phyloP scores from a whole-genome alignment of 1,140 invertebrate genomes.

The Drosophila prosaltans region DNA sequence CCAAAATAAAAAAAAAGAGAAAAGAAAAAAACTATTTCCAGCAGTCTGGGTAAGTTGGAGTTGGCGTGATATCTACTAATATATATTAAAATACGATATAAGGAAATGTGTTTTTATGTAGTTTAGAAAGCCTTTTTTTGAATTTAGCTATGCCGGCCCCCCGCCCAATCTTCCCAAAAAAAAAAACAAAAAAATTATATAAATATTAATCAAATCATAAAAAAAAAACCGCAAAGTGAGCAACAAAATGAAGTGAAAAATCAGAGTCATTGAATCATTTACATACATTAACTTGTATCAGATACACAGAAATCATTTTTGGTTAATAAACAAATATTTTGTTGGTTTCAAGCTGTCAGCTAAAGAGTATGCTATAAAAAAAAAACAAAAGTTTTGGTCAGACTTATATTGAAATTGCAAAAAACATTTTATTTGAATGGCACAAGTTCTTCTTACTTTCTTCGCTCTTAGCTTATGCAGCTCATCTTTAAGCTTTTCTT shows the following conservation, averaged over 20 bases:
- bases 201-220: constrained; percentile 21
- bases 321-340: neutral
- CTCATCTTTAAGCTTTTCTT: constrained; percentile 61
- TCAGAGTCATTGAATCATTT: neutral
- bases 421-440: constrained; percentile 3
- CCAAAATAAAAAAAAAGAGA: neutral
- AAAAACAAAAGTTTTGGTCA: neutral
- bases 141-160: constrained; percentile 67
- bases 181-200: constrained; percentile 16
- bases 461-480: constrained; percentile 54
- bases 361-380: constrained; percentile 38
- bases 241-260: constrained; percentile 16
- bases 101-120: constrained; percentile 66
- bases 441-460: constrained; percentile 34
- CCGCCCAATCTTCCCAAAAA: constrained; percentile 5
- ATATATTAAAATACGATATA: constrained; percentile 60
- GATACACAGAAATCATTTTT: neutral
- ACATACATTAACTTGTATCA: constrained; percentile 1
- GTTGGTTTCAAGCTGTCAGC: neutral
- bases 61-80: constrained; percentile 58
- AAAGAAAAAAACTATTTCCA: constrained; percentile 43
- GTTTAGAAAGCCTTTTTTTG: constrained; percentile 76
- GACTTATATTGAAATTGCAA: constrained; percentile 4
- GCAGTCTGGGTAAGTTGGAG: constrained; percentile 72
- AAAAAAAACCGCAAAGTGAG: constrained; percentile 31